These are phyloP conservation scores for Ceuthmochares aereus DNA, from an alignment of 2,113 vertebrate species.

Conservation along the genomic window DNA sequence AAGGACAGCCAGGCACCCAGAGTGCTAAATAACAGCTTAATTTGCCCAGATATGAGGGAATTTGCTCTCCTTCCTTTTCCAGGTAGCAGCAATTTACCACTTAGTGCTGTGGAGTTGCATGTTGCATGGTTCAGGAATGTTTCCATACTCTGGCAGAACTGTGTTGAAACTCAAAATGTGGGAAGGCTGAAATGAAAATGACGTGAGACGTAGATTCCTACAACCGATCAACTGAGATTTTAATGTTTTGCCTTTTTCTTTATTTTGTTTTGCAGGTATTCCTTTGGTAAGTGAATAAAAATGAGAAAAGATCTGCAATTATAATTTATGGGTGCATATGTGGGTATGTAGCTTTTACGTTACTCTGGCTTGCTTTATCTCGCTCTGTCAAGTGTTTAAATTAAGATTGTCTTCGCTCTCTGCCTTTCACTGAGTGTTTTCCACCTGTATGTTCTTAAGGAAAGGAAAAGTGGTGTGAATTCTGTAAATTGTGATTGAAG, in stretches of 20 bases:
- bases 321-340: neutral
- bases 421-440: neutral
- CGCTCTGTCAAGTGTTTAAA: neutral
- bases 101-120: neutral
- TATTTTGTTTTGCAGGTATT: constrained; percentile 82
- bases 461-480: neutral
- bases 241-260: constrained; percentile 2
- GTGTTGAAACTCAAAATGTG: neutral
- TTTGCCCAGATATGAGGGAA: neutral
- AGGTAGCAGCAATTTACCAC: neutral
- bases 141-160: fast-evolving
- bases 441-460: fast-evolving
- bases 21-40: neutral
- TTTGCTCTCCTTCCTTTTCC: neutral
- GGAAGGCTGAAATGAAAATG: neutral
- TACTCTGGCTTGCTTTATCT: neutral
- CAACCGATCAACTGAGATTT: neutral
- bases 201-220: fast-evolving
- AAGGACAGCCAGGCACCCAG: neutral
- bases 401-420: neutral
- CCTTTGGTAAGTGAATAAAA: constrained; percentile 84
- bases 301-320: neutral
- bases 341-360: constrained; percentile 69
- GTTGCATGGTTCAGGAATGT: fast-evolving
- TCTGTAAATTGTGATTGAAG: neutral